Evolutionary conservation across 1,140 invertebrate species (phyloP).

Genomic region (Aricia agestis): DNA sequence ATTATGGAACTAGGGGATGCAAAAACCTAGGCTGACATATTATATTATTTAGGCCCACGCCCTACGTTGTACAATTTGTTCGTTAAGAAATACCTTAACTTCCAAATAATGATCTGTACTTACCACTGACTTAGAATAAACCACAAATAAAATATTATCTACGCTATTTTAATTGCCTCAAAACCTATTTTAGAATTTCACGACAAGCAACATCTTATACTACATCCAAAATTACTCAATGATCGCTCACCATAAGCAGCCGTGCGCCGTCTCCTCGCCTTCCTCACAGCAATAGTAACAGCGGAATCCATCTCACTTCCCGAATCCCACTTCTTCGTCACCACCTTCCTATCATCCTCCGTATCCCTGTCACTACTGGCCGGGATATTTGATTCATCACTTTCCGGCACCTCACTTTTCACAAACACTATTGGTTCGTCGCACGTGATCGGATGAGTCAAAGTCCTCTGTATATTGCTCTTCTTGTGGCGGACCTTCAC

Average conservation of each 20-base stretch:
- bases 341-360: conserved; percentile 58
- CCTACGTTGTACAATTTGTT: not conserved
- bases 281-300: conserved; percentile 63
- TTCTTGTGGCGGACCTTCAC: conserved; percentile 71
- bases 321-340: conserved; percentile 61
- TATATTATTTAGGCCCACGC: not conserved
- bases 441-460: conserved; percentile 67
- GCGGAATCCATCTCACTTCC: conserved; percentile 73
- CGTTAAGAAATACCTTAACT: not conserved
- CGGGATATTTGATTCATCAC: conserved; percentile 66
- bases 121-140: too few relatives aligned
- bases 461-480: conserved; percentile 69
- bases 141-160: too few relatives aligned
- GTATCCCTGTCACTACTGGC: conserved; percentile 68
- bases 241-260: conserved; percentile 57
- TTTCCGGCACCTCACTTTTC: conserved; percentile 53
- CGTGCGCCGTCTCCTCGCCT: conserved; percentile 63
- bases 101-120: too few relatives aligned
- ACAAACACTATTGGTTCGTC: conserved; percentile 59
- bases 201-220: too few relatives aligned
- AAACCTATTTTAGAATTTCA: too few relatives aligned
- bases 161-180: too few relatives aligned
- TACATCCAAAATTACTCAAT: not conserved
- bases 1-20: too few relatives aligned
- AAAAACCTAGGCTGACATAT: too few relatives aligned